A percentile compares a stretch with the other conserved stretches of the same genome.
phyloP scores from a whole-genome alignment of 23 tunicate genomes.

The Ascidia mentula region DNA sequence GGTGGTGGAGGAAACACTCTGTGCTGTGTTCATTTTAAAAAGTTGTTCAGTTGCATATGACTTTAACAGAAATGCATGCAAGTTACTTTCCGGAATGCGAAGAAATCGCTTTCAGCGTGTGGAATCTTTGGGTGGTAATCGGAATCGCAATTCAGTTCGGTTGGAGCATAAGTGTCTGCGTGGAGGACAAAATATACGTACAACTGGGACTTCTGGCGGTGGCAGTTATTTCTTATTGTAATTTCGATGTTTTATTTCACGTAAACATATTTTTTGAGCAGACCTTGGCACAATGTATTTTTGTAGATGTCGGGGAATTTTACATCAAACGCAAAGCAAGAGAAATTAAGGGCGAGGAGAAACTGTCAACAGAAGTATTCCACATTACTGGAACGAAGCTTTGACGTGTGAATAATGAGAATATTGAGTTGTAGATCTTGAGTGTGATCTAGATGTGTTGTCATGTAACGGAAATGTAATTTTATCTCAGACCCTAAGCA shows the following conservation, averaged over 20 bases:
- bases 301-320: not conserved
- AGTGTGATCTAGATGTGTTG: too few species aligned
- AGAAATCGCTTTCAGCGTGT: conserved; percentile 43
- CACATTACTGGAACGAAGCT: too few species aligned
- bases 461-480: too few species aligned
- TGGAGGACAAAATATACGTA: conserved; percentile 33
- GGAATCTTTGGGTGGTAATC: conserved; percentile 45
- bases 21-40: too few species aligned
- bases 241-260: not conserved
- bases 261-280: not conserved
- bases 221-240: conserved; percentile 28
- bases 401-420: too few species aligned
- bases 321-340: not conserved
- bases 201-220: conserved; percentile 29
- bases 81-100: conserved; percentile 25
- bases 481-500: too few species aligned
- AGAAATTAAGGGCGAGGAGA: not conserved
- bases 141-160: conserved; percentile 50
- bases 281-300: not conserved
- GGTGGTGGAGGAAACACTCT: too few species aligned
- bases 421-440: too few species aligned
- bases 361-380: too few species aligned
- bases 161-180: conserved; percentile 54
- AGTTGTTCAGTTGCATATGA: too few species aligned
- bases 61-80: conserved; percentile 45